Evolutionary conservation across 2,797 vertebrate genomes (phyloP).

Genomic region (Acipenser ruthenus): DNA sequence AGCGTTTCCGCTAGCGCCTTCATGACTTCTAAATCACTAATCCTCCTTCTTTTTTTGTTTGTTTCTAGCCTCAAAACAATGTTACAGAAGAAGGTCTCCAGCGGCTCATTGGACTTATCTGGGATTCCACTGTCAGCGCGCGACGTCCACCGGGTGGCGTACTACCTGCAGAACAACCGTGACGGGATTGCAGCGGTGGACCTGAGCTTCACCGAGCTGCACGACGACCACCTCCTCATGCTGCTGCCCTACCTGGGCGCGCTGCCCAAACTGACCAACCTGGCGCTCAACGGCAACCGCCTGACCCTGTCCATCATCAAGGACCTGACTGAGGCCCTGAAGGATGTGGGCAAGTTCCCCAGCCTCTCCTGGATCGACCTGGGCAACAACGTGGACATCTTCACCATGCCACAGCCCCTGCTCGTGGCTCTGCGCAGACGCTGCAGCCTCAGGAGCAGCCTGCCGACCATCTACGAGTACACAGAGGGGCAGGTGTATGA

Average conservation of each 20-base stretch:
- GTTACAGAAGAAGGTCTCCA: slow-evolving; percentile 76
- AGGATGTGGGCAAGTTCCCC: slow-evolving; percentile 74
- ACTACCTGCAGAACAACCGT: slow-evolving; percentile 77
- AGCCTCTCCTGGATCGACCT: slow-evolving; percentile 83
- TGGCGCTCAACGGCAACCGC: slow-evolving; percentile 83
- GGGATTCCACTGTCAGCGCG: slow-evolving; percentile 68
- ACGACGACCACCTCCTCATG: slow-evolving; percentile 64
- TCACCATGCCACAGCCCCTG: slow-evolving; percentile 84
- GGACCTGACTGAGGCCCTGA: slow-evolving; percentile 80
- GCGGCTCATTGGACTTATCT: slow-evolving; percentile 71
- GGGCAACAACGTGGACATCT: slow-evolving; percentile 86
- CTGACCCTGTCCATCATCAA: slow-evolving; percentile 72
- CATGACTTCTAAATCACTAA: not conserved
- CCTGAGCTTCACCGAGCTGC: slow-evolving; percentile 85
- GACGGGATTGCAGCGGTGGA: slow-evolving; percentile 72
- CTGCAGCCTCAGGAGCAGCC: slow-evolving; percentile 79
- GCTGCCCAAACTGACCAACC: slow-evolving; percentile 73
- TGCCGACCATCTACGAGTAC: slow-evolving; percentile 84
- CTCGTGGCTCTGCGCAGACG: slow-evolving; percentile 76
- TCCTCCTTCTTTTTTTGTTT: slow-evolving; percentile 5
- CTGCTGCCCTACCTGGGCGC: slow-evolving; percentile 73
- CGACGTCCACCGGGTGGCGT: slow-evolving; percentile 70
- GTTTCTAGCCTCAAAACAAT: slow-evolving; percentile 73
- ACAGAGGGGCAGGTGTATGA: slow-evolving; percentile 66
- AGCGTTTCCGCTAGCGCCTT: no score